A percentile compares a stretch with the other conserved stretches of the same genome.
Conservation (phyloP, 2,888 invertebrate genomes). For the Nomada hirtipes region DNA sequence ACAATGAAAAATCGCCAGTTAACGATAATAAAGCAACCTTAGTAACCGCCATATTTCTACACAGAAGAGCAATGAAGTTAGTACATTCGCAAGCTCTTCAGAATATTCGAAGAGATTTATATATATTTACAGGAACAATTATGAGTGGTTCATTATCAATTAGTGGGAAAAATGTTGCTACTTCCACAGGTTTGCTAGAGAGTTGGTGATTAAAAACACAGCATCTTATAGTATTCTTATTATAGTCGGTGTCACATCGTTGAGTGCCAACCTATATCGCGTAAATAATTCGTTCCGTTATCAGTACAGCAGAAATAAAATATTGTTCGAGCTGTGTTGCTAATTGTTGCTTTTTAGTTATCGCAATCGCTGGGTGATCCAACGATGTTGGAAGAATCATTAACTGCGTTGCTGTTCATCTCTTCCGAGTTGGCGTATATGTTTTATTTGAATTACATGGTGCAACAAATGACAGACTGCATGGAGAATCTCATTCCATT, state of each 20-base stretch:
- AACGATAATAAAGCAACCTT: not conserved
- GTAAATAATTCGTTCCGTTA: too few species aligned
- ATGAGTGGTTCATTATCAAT: too few species aligned
- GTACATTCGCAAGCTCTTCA: not conserved
- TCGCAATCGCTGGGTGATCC: not conserved
- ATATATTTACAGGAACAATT: too few species aligned
- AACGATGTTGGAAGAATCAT: not conserved
- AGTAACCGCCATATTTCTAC: not conserved
- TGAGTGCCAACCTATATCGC: too few species aligned
- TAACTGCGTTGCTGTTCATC: not conserved
- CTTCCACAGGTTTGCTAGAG: too few species aligned
- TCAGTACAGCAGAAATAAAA: not conserved
- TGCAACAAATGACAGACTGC: not conserved
- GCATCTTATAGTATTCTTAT: too few species aligned
- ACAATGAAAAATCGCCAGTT: not conserved
- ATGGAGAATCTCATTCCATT: not conserved
- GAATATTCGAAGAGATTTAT: too few species aligned
- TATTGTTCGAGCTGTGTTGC: not conserved
- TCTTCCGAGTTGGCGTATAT: constrained; percentile 3
- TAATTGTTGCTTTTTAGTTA: constrained; percentile 6
- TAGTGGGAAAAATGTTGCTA: too few species aligned
- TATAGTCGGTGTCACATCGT: too few species aligned
- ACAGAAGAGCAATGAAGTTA: constrained; percentile 1
- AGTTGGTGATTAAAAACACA: too few species aligned
- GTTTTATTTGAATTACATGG: constrained; percentile 20